phyloP scores from a whole-genome alignment of 2,797 vertebrate genomes.

The Lindbergichthys nudifrons region DNA sequence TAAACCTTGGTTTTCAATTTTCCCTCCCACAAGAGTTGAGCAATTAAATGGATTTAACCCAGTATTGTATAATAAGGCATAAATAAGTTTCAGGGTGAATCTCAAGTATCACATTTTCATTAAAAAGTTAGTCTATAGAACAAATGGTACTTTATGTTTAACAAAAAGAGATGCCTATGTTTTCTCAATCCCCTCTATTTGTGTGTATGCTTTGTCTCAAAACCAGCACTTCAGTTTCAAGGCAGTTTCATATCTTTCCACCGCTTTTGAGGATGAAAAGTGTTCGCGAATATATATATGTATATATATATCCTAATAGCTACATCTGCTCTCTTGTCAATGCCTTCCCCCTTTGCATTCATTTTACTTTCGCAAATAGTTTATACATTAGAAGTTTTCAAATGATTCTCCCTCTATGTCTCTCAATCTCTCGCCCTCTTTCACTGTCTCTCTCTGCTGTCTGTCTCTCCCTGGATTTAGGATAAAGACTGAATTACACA shows the following conservation, averaged over 20 bases:
- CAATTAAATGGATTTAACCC: constrained; percentile 82
- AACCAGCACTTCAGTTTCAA: constrained; percentile 25
- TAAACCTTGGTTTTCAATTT: constrained; percentile 89
- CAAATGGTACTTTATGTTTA: constrained; percentile 7
- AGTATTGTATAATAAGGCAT: constrained; percentile 76
- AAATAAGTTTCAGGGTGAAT: constrained; percentile 75
- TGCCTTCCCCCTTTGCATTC: constrained; percentile 30
- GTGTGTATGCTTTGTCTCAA: constrained; percentile 24
- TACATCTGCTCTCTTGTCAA: background rate
- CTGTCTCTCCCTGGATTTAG: constrained; percentile 67
- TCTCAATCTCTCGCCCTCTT: constrained; percentile 8
- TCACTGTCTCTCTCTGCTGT: constrained; percentile 22
- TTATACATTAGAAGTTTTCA: constrained; percentile 38
- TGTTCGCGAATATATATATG: constrained; percentile 2
- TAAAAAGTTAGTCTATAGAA: constrained; percentile 36
- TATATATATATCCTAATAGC: background rate
- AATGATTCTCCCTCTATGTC: constrained; percentile 31
- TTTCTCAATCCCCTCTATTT: constrained; percentile 17
- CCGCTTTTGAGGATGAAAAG: constrained; percentile 12
- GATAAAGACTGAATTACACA: constrained; percentile 78
- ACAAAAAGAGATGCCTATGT: constrained; percentile 23
- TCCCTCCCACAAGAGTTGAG: constrained; percentile 80
- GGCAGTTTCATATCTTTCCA: background rate
- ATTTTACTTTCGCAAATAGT: constrained; percentile 35
- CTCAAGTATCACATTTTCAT: constrained; percentile 38